Conservation (phyloP, 2,888 invertebrate species). For the Spialia ferax region DNA sequence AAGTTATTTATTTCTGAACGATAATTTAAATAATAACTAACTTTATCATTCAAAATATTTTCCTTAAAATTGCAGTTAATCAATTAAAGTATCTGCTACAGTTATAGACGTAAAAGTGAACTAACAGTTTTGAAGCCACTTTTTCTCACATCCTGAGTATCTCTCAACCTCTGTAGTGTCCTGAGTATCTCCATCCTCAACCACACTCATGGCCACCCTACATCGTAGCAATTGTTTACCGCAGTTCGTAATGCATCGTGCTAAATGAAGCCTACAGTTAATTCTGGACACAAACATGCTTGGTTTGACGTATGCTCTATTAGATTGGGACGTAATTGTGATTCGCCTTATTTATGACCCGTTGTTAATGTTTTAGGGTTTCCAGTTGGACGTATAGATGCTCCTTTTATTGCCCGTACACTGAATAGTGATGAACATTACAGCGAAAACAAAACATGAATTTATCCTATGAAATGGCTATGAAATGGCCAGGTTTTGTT, state of each 20-base stretch:
- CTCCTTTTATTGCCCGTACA: not conserved
- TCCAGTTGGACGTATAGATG: not conserved
- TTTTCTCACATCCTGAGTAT: too few relatives aligned
- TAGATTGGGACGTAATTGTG: not conserved
- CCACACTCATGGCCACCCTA: conserved; percentile 6
- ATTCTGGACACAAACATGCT: conserved; percentile 20
- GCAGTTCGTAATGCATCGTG: conserved; percentile 22
- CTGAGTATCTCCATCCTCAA: not conserved
- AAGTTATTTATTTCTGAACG: too few relatives aligned
- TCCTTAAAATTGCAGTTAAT: too few relatives aligned
- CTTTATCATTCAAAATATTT: too few relatives aligned
- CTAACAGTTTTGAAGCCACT: too few relatives aligned
- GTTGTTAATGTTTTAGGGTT: conserved; percentile 5
- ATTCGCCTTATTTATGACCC: not conserved
- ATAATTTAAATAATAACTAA: too few relatives aligned
- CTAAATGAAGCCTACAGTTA: conserved; percentile 32
- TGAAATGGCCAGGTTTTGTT: too few relatives aligned
- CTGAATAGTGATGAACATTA: not conserved
- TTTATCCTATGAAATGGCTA: not conserved
- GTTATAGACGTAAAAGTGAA: too few relatives aligned
- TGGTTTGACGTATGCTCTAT: conserved; percentile 18
- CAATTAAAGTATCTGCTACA: too few relatives aligned
- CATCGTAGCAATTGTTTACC: conserved; percentile 26
- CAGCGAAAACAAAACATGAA: not conserved
- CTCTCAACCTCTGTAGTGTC: not conserved